Base-by-base conservation (phyloP, 2,888 invertebrate genomes). In the Anticlea derivata region DNA sequence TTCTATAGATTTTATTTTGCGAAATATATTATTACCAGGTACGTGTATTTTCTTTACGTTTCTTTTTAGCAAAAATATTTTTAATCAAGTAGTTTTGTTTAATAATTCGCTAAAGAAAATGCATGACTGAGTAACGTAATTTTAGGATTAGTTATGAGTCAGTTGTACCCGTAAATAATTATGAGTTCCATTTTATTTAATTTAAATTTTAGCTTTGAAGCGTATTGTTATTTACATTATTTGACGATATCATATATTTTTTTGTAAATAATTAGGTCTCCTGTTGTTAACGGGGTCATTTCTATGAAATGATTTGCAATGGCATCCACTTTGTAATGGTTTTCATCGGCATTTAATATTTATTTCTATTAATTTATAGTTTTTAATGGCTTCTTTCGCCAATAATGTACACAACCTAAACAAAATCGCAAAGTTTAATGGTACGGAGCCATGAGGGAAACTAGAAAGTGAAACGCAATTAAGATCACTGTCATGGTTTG, bases 331-430 rank as follows among this genome's bases (percentile, higher is more conserved):
- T 20, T 26, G 6, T 31, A 43, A 44, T 39, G 50, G 27, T 34
- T 47, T 37, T 55, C 50, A 49, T 55, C 48, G 58, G 61, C 58
- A 59, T 52, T 60, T 65, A 60, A 37, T 63, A 61, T 61, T 67
- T 65, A 62, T 64, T 65, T 54, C 55, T 55, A 24, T 43, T 38
- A 12, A 31, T 40, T 48, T 45, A 40, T 31, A 38, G 26, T 29
- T n/a, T 13, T 26, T 37, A n/a, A 26, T 10, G 8, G 37, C 40
- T 11, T 23, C 31, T 12, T 41, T 29, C 11, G 22, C 39, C 29
- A 40, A 20, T 17, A 1, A n/a, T 22, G 20, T 7, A 8, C 10
- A 7, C 23, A 23, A n/a, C n/a, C n/a, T n/a, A n/a, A n/a, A n/a
- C n/a, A n/a, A n/a, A n/a, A n/a, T n/a, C n/a, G n/a, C n/a, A n/a